Evolutionary conservation across 1,140 invertebrate species (phyloP).

Genomic region (Triops cancriformis): DNA sequence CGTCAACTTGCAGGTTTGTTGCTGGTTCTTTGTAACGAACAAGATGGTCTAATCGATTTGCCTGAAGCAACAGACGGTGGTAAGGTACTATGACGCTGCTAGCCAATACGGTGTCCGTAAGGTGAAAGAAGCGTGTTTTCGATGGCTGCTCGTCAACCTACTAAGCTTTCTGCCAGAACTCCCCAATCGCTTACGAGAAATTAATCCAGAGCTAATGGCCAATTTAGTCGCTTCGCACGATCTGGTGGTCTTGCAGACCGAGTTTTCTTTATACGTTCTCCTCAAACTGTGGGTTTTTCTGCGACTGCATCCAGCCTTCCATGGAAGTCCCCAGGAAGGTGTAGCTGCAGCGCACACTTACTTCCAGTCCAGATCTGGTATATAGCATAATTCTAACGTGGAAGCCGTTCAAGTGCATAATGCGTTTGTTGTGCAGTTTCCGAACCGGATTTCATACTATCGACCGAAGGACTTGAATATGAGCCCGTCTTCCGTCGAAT

Average conservation of each 20-base stretch:
- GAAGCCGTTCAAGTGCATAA: neutral
- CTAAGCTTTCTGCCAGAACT: conserved; percentile 50
- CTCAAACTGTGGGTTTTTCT: conserved; percentile 59
- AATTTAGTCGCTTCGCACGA: conserved; percentile 54
- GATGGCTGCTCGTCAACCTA: conserved; percentile 62
- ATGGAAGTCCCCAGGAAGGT: conserved; percentile 35
- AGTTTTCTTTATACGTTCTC: conserved; percentile 68
- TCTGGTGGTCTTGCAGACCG: conserved; percentile 68
- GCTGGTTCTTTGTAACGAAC: neutral
- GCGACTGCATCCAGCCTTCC: conserved; percentile 39
- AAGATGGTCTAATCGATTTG: neutral
- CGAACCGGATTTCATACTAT: conserved; percentile 49
- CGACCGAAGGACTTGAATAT: conserved; percentile 50
- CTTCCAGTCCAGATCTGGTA: conserved; percentile 42
- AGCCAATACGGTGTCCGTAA: conserved; percentile 56
- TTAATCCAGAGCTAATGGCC: conserved; percentile 55
- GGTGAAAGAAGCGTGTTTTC: conserved; percentile 52
- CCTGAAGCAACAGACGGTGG: conserved; percentile 47
- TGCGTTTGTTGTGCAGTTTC: conserved; percentile 39
- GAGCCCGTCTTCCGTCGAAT: conserved; percentile 53
- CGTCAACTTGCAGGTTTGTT: conserved; percentile 49
- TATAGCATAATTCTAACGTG: neutral
- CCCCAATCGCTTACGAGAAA: conserved; percentile 48
- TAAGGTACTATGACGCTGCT: conserved; percentile 58
- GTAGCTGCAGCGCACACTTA: conserved; percentile 40